Evolutionary conservation across 2,797 vertebrate genomes (phyloP).

Genomic region (Crocidura indochinensis): DNA sequence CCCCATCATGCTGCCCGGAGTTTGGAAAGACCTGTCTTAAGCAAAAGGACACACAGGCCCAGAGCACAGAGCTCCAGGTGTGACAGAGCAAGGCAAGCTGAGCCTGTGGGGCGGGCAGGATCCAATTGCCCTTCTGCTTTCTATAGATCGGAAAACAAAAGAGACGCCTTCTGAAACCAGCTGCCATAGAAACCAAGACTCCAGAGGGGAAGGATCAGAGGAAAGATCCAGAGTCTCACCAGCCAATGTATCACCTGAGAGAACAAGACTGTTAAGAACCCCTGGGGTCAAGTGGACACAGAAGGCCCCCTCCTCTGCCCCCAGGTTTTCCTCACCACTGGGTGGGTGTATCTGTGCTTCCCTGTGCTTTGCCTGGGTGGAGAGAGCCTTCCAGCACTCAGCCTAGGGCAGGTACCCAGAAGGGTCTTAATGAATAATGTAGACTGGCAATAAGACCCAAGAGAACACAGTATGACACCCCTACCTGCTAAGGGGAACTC

Average conservation of each 20-base stretch:
- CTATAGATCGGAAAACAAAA: neutral
- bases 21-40: neutral
- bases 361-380: neutral
- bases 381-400: neutral
- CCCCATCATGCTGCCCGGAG: neutral
- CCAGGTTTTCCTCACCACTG: neutral
- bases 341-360: too few species aligned
- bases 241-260: neutral
- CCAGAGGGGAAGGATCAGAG: neutral
- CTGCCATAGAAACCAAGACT: neutral
- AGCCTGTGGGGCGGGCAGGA: neutral
- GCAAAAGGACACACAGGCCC: neutral
- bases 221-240: neutral
- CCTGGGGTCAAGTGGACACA: rapidly evolving
- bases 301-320: neutral
- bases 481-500: rapidly evolving
- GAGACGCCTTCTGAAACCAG: neutral
- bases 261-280: too few species aligned
- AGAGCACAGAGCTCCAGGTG: neutral
- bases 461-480: too few species aligned
- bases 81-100: neutral
- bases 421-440: neutral
- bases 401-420: neutral
- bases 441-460: neutral
- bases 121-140: neutral